These are phyloP conservation scores for Aporophyla lueneburgensis DNA, from an alignment of 2,888 invertebrate genomes.

Conservation along the genomic window DNA sequence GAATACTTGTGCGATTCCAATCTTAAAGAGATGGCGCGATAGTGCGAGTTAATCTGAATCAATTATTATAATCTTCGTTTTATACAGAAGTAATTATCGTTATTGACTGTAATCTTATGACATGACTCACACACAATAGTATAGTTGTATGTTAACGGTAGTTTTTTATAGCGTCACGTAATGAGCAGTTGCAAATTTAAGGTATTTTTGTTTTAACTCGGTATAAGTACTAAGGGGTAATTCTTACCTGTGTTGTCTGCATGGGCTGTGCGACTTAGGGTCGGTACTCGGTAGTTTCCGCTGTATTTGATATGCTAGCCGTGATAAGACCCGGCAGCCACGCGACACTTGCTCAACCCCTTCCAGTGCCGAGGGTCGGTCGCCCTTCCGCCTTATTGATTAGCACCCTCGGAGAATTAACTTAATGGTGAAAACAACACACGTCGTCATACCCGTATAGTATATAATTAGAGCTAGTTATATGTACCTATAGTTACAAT, in stretches of 20 bases:
- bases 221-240: slow-evolving; percentile 30
- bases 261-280: slow-evolving; percentile 75
- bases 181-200: slow-evolving; percentile 43
- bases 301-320: slow-evolving; percentile 87
- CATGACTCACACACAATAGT: slow-evolving; percentile 51
- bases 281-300: slow-evolving; percentile 80
- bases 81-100: slow-evolving; percentile 20
- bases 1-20: slow-evolving; percentile 44
- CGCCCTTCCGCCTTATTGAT: slow-evolving; percentile 90
- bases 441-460: slow-evolving; percentile 50
- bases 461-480: not conserved
- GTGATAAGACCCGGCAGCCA: slow-evolving; percentile 86
- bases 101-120: slow-evolving; percentile 27
- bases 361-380: slow-evolving; percentile 84
- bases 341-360: slow-evolving; percentile 89
- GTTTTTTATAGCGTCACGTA: slow-evolving; percentile 26
- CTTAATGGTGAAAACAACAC: slow-evolving; percentile 80
- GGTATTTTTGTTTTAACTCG: slow-evolving; percentile 39
- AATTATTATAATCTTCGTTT: slow-evolving; percentile 39
- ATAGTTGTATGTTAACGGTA: slow-evolving; percentile 44
- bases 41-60: slow-evolving; percentile 40
- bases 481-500: slow-evolving; percentile 3
- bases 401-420: slow-evolving; percentile 83
- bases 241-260: slow-evolving; percentile 62
- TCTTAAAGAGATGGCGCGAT: slow-evolving; percentile 47